Evolutionary conservation across 2,888 invertebrate genomes (phyloP).

Genomic region (Tromatobia lineatoria): DNA sequence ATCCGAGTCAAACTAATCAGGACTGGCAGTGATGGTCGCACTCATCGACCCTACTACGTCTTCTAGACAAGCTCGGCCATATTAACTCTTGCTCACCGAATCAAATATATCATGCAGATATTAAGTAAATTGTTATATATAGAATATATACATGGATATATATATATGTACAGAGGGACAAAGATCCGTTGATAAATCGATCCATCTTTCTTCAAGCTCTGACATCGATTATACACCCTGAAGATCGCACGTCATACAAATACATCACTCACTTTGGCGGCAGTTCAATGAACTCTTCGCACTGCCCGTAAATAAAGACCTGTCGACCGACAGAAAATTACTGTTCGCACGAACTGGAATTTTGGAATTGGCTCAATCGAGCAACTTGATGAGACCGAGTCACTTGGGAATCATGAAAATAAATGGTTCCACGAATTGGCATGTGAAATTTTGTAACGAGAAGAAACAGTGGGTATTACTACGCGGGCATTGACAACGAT

Average conservation of each 20-base stretch:
- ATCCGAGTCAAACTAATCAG: slow-evolving; percentile 1
- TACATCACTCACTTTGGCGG: neutral
- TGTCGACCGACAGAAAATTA: neutral
- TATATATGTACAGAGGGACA: neutral
- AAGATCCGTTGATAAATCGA: slow-evolving; percentile 1
- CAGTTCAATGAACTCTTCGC: neutral
- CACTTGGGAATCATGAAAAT: no score
- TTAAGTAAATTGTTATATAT: neutral
- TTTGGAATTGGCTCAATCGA: no score
- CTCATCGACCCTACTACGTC: neutral
- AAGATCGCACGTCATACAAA: slow-evolving; percentile 11
- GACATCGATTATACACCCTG: neutral
- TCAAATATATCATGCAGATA: neutral
- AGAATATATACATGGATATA: neutral
- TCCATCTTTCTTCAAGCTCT: neutral
- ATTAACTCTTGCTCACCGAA: neutral
- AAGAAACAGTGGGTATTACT: no score
- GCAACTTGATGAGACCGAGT: no score
- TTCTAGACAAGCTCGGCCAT: neutral
- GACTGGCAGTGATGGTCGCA: slow-evolving; percentile 5
- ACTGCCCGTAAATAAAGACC: neutral
- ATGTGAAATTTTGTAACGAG: no score
- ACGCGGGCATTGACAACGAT: no score
- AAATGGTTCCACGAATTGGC: no score
- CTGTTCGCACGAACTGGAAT: neutral